phyloP scores from a whole-genome alignment of 2,113 vertebrate species.

The Amblyopsis rosae region DNA sequence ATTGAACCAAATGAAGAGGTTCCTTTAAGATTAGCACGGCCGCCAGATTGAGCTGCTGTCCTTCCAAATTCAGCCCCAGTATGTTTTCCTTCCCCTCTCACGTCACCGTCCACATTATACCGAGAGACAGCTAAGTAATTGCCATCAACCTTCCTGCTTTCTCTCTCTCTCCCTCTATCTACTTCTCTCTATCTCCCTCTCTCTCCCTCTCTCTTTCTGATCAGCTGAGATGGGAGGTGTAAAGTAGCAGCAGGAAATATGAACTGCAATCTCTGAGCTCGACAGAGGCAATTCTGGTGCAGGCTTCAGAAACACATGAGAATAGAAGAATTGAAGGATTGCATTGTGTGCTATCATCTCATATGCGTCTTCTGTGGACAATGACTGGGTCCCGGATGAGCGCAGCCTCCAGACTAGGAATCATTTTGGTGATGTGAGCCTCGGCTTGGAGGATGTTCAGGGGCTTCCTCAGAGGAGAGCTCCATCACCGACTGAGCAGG shows the following conservation, averaged over 20 bases:
- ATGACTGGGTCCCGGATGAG: conserved; percentile 13
- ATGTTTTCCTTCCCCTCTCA: conserved; percentile 55
- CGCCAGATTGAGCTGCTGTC: conserved; percentile 42
- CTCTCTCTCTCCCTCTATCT: conserved; percentile 11
- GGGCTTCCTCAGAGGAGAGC: conserved; percentile 26
- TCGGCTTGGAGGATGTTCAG: conserved; percentile 12
- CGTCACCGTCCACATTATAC: conserved; percentile 54
- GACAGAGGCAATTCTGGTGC: conserved; percentile 40
- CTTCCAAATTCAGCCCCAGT: conserved; percentile 45
- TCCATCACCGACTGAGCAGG: conserved; percentile 33
- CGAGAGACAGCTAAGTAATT: conserved; percentile 71
- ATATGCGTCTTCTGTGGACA: conserved; percentile 11
- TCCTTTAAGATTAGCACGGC: conserved; percentile 18
- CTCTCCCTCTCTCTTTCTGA: conserved; percentile 35
- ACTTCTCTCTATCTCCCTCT: background rate
- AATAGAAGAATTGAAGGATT: conserved; percentile 18
- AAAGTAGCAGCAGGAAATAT: conserved; percentile 58
- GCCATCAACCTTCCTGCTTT: conserved; percentile 65
- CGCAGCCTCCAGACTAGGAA: conserved; percentile 3
- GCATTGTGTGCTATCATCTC: no score
- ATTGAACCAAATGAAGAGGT: background rate
- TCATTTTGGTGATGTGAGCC: conserved; percentile 26
- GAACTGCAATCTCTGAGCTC: conserved; percentile 58
- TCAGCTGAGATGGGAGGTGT: conserved; percentile 54
- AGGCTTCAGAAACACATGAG: conserved; percentile 37